phyloP scores from a whole-genome alignment of 2,888 invertebrate species.

The Oithona nana region DNA sequence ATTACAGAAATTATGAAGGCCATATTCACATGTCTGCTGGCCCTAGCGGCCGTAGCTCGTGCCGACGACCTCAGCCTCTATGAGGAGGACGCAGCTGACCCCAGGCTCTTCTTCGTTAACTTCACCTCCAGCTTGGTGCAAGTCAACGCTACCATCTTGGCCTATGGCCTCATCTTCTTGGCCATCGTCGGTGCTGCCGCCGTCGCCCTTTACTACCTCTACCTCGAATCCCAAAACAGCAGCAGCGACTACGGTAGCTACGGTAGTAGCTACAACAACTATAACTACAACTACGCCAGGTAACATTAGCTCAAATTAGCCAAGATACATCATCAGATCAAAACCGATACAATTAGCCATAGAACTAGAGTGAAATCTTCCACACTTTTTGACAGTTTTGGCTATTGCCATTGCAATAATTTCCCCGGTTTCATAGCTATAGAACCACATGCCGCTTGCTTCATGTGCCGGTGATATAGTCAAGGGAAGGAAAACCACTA shows the following conservation, averaged over 20 bases:
- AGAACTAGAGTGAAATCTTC: no score
- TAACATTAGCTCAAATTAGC: no score
- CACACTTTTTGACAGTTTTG: no score
- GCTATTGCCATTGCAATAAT: no score
- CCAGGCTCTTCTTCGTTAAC: slow-evolving; percentile 17
- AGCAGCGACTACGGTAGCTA: background rate
- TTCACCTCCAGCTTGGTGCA: slow-evolving; percentile 17
- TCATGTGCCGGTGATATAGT: no score
- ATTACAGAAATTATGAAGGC: no score
- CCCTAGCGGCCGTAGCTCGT: background rate
- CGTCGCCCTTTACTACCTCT: slow-evolving; percentile 15
- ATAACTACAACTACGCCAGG: slow-evolving; percentile 14
- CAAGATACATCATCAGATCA: background rate
- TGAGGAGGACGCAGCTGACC: slow-evolving; percentile 7
- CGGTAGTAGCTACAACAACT: slow-evolving; percentile 11
- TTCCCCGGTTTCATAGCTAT: no score
- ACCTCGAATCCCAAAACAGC: slow-evolving; percentile 8
- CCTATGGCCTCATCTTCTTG: slow-evolving; percentile 11
- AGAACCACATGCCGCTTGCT: no score
- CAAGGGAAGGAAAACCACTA: no score
- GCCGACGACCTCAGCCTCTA: background rate
- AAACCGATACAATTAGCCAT: background rate
- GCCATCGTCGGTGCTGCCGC: slow-evolving; percentile 7
- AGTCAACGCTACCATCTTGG: slow-evolving; percentile 17
- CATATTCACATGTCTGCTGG: no score